Evolutionary conservation across 2,888 invertebrate genomes (phyloP).

Genomic region (Drosophila seclusa): DNA sequence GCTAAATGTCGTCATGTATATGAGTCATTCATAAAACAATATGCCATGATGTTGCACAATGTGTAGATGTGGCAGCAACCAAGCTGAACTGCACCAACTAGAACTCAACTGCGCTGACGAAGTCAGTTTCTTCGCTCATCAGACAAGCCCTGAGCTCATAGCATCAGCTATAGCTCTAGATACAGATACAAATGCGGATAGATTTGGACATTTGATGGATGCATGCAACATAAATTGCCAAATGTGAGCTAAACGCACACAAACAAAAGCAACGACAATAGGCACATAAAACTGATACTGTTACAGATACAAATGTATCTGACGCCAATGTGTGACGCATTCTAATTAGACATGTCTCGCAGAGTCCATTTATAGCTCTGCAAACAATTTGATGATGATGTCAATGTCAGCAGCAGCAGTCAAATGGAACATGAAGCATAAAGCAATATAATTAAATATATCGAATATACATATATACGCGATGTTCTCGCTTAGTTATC

Average conservation of each 20-base stretch:
- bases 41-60: conserved; percentile 56
- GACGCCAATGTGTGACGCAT: conserved; percentile 37
- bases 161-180: conserved; percentile 22
- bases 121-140: conserved; percentile 47
- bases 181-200: conserved; percentile 32
- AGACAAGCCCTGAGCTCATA: conserved; percentile 52
- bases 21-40: conserved; percentile 65
- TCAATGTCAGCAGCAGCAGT: conserved; percentile 33
- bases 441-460: conserved; percentile 3
- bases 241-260: conserved; percentile 32
- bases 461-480: conserved; percentile 15
- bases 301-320: conserved; percentile 40
- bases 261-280: conserved; percentile 3
- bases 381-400: conserved; percentile 31
- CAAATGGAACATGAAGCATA: conserved; percentile 12
- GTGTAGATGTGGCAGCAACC: conserved; percentile 34
- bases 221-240: conserved; percentile 60
- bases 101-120: conserved; percentile 23
- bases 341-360: conserved; percentile 53
- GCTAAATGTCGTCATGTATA: conserved; percentile 28
- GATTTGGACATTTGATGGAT: conserved; percentile 58
- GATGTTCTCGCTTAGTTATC: conserved; percentile 1
- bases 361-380: conserved; percentile 3
- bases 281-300: background rate
- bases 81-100: conserved; percentile 23